Percentiles rank a stretch among this genome's conserved stretches.
Conservation (phyloP, 2,113 vertebrate species). For the Gnathonemus echidnorhynchus region DNA sequence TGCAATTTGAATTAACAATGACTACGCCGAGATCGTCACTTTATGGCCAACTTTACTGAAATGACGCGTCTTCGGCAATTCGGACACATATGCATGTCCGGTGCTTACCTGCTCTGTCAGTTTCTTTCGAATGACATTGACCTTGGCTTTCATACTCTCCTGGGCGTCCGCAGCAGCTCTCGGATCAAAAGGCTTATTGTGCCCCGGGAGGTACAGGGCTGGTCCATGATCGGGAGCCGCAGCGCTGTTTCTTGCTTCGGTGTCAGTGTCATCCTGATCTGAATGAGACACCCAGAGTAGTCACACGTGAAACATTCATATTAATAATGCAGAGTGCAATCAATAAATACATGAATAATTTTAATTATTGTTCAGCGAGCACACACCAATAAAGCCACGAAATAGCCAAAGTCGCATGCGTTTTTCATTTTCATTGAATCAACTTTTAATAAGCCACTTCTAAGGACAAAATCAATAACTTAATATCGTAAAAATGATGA, state of each 20-base stretch:
- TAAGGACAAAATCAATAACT: neutral
- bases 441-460: conserved; percentile 2
- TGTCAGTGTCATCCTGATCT: conserved; percentile 52
- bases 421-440: neutral
- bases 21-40: neutral
- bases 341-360: neutral
- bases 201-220: conserved; percentile 56
- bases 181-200: conserved; percentile 61
- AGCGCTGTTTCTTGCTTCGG: conserved; percentile 59
- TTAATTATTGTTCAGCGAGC: neutral
- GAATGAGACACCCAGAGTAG: conserved; percentile 11
- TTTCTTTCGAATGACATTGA: conserved; percentile 58
- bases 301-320: neutral
- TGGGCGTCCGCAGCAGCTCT: conserved; percentile 64
- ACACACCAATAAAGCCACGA: neutral
- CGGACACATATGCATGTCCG: neutral
- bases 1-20: neutral
- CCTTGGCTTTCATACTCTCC: conserved; percentile 69
- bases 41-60: neutral
- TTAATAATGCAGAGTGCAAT: neutral
- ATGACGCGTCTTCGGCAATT: neutral
- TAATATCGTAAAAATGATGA: neutral
- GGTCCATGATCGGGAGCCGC: conserved; percentile 61
- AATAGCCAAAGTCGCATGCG: neutral
- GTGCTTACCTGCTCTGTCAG: conserved; percentile 68